Evolutionary conservation across 2,888 invertebrate species (phyloP).

Genomic region (Eremobia ochroleuca): DNA sequence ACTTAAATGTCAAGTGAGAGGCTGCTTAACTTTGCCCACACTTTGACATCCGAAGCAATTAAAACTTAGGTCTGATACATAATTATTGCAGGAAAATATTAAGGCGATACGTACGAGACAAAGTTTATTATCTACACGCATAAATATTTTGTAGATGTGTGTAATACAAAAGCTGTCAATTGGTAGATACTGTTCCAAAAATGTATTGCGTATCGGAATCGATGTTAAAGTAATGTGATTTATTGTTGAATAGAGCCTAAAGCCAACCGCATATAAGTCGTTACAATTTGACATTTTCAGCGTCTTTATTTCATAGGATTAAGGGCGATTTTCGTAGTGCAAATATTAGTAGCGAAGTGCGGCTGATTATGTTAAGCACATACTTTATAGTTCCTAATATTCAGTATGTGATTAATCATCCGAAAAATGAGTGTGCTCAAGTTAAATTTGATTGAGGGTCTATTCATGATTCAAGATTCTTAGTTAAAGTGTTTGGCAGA

Average conservation of each 20-base stretch:
- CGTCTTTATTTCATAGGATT: neutral
- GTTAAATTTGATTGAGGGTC: neutral
- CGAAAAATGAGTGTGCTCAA: neutral
- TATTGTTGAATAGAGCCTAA: conserved; percentile 12
- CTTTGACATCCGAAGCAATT: conserved; percentile 65
- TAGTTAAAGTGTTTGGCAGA: neutral
- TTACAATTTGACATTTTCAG: neutral
- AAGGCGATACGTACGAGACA: conserved; percentile 7
- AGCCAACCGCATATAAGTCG: too few relatives aligned
- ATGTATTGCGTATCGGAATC: conserved; percentile 6
- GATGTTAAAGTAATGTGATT: conserved; percentile 26
- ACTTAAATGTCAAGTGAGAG: conserved; percentile 51
- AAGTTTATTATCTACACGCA: conserved; percentile 13
- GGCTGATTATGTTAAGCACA: neutral
- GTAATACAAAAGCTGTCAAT: conserved; percentile 7
- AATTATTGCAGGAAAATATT: conserved; percentile 34
- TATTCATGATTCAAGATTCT: neutral
- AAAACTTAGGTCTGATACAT: conserved; percentile 65
- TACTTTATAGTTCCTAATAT: neutral
- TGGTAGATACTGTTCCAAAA: conserved; percentile 1
- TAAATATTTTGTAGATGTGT: neutral
- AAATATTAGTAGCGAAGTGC: neutral
- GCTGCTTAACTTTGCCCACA: conserved; percentile 38
- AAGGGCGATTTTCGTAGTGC: neutral
- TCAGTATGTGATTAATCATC: neutral